phyloP scores from a whole-genome alignment of 2,113 vertebrate species.

The Oryzias javanicus region DNA sequence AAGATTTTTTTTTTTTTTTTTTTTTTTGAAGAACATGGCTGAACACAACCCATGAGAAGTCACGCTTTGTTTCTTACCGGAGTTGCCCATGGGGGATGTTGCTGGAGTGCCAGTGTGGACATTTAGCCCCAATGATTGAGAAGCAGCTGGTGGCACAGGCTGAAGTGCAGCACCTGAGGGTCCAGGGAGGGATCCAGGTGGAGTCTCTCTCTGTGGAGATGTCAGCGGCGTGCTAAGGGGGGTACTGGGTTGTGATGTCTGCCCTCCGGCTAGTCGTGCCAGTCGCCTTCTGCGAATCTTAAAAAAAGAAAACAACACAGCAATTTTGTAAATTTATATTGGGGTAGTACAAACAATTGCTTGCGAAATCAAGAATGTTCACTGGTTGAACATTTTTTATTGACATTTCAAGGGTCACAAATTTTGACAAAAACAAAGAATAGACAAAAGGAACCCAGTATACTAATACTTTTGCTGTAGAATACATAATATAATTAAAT shows the following conservation, averaged over 20 bases:
- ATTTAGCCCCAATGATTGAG: constrained; percentile 87
- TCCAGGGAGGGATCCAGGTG: constrained; percentile 86
- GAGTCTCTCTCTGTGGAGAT: constrained; percentile 95
- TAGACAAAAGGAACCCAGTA: no score
- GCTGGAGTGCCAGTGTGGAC: constrained; percentile 93
- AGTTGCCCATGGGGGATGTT: constrained; percentile 94
- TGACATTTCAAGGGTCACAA: no score
- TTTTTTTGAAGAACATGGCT: neutral
- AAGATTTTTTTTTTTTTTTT: neutral
- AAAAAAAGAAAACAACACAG: neutral
- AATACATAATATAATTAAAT: no score
- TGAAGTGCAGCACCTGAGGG: constrained; percentile 79
- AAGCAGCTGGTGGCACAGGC: constrained; percentile 81
- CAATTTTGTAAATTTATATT: neutral
- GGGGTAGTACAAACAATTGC: neutral
- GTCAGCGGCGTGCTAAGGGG: constrained; percentile 89
- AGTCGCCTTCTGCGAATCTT: constrained; percentile 93
- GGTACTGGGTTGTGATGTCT: constrained; percentile 90
- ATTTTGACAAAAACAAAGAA: no score
- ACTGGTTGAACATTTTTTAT: no score
- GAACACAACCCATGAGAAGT: neutral
- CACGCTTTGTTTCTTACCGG: constrained; percentile 78
- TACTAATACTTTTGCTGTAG: no score
- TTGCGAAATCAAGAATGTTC: no score
- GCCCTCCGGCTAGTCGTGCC: constrained; percentile 90